Conservation (phyloP, 1,140 invertebrate species). For the Spodoptera frugiperda region DNA sequence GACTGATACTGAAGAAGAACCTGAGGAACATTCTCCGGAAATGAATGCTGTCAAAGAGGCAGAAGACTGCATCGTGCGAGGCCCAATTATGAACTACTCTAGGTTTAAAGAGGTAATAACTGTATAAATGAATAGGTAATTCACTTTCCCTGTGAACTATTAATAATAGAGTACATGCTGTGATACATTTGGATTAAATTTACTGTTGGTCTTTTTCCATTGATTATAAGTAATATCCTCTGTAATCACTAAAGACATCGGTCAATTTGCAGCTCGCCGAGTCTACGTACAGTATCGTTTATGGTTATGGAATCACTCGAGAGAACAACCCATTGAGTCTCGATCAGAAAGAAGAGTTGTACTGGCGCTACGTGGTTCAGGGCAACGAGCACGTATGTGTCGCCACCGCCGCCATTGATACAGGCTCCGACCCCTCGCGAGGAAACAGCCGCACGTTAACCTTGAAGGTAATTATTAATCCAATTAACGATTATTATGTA, state of each 20-base stretch:
- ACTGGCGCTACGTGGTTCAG: slow-evolving; percentile 94
- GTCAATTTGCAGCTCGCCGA: too few species aligned
- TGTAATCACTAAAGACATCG: too few species aligned
- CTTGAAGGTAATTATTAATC: too few species aligned
- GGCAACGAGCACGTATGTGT: slow-evolving; percentile 94
- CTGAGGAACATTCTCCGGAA: slow-evolving; percentile 76
- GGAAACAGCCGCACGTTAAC: slow-evolving; percentile 89
- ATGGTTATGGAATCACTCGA: too few species aligned
- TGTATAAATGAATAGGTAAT: background rate
- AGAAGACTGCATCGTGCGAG: slow-evolving; percentile 92
- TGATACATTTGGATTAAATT: too few species aligned
- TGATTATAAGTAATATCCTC: too few species aligned
- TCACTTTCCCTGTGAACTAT: too few species aligned
- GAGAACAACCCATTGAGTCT: slow-evolving; percentile 65
- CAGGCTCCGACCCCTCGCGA: slow-evolving; percentile 87
- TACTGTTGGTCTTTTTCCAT: too few species aligned
- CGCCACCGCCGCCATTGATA: slow-evolving; percentile 96
- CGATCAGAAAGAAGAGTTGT: slow-evolving; percentile 90
- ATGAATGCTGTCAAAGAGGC: slow-evolving; percentile 87
- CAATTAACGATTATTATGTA: too few species aligned
- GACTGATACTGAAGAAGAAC: slow-evolving; percentile 70
- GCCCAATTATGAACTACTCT: slow-evolving; percentile 92
- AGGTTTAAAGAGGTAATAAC: slow-evolving; percentile 89
- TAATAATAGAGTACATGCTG: too few species aligned
- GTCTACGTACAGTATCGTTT: too few species aligned